Evolutionary conservation across 2,888 invertebrate species (phyloP), one percentile per base, ranked within the genome.

Genomic region (Drosophila crucigera): DNA sequence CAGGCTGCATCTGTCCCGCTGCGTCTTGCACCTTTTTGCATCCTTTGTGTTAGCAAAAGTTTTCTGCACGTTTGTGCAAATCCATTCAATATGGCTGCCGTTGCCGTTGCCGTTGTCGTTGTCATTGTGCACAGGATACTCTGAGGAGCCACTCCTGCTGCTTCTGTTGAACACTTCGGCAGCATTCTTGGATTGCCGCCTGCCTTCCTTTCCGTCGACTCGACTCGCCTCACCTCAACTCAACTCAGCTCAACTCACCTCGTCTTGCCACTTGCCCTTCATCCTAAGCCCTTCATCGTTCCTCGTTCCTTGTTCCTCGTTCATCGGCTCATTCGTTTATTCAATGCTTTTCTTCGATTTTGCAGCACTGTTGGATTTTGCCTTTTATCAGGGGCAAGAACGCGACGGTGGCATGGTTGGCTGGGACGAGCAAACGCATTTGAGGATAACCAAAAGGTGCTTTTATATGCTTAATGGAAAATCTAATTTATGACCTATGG

Each of bases 401-500:
- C 22, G 49, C n/a, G 33, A 37, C 39, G 61, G 56, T 54, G 61
- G 54, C 47, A n/a, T n/a, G 30, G 43, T 31, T 35, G 35, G 43
- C 7, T 16, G 43, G 64, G 70, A 19, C 31, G 47, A 43, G 49
- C 67, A 70, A 90, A 88, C 91, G 87, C 87, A 88, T 91, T 88
- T 88, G 87, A 88, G 87, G 91, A 88, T 88, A 88, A 88, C 87
- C 91, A 88, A 88, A 88, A 88, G 87, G 87, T 88, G 91, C 91
- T 88, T 88, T 88, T 88, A 88, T 88, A 88, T 88, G 87, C 87
- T 88, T 88, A 88, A 88, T 88, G 87, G 87, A 88, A 88, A 88
- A 88, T 88, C 87, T 88, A 88, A 88, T 88, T 88, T 88, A 88
- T 88, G 87, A 88, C 87, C 87, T 88, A 88, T 88, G 87, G 91